Base-by-base conservation (phyloP, 2,888 invertebrate genomes). In the Strigamia crassipes region DNA sequence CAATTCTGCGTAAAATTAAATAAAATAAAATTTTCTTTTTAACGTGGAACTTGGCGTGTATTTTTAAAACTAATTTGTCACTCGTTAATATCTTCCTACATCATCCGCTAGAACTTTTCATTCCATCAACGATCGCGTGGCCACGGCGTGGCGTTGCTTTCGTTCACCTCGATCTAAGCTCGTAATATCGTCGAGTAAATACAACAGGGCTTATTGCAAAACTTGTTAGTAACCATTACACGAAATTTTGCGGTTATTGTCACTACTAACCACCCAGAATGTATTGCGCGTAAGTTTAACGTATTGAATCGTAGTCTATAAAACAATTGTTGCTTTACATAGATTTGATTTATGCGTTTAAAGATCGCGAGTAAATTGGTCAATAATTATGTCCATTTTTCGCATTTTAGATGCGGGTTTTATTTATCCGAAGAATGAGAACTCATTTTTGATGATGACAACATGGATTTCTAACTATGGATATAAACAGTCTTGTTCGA, bases 401-500 rank as follows among this genome's bases (percentile, higher is more conserved):
- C 15, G 18, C n/a, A 51, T 51, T 51, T 15, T 51, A 51, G 51
- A 8, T 51, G 15, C 8, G 15, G 42, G 18, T n/a, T 51, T 9
- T 18, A 66, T 23, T 27, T 66, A 66, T 6, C 3, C 23, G 6
- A 23, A 66, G 27, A 27, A 27, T 27, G 9, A 23, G 27, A 66
- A 66, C 3, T 66, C 3, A 31, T 9, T 66, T 27, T 15, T 66
- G 66, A 66, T 1, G 66, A 66, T 66, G 66, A 31, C 66, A 66
- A 66, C 27, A 10, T 13, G 9, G 3, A 27, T 9, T 66, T 6
- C 8, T 9, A 66, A 66, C 1, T 66, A 66, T 66, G 66, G 66
- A 66, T 66, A 27, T 66, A 66, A 66, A 66, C 66, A 66, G 13
- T 27, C 27, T 66, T 23, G 66, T 66, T 66, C 66, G 66, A 66